Conservation (phyloP, 2,888 invertebrate species). For the Pyrrhia umbra region DNA sequence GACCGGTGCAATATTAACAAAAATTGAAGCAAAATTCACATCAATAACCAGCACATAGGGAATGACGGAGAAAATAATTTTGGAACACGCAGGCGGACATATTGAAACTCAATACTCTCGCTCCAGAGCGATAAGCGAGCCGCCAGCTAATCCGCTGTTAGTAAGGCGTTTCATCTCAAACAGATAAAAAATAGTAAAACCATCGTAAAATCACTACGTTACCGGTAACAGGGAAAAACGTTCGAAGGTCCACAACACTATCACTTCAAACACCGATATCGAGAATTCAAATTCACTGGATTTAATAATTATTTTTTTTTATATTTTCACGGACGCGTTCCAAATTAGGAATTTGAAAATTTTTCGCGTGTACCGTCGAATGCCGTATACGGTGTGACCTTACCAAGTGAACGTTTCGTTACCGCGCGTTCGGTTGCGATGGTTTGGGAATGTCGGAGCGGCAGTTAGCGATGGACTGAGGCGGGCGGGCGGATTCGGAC, state of each 20-base stretch:
- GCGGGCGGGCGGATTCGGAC: conserved; percentile 87
- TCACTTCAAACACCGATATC: conserved; percentile 80
- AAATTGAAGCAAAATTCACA: conserved; percentile 67
- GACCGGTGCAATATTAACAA: conserved; percentile 64
- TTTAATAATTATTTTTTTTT: too few species aligned
- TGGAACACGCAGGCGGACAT: conserved; percentile 85
- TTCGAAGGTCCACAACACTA: conserved; percentile 84
- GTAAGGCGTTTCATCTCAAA: conserved; percentile 64
- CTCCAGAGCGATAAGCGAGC: conserved; percentile 78
- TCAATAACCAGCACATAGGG: conserved; percentile 68
- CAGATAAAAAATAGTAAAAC: conserved; percentile 67
- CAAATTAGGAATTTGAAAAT: conserved; percentile 74
- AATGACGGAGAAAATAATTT: conserved; percentile 80
- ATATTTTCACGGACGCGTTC: conserved; percentile 77
- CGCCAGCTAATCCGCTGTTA: conserved; percentile 70
- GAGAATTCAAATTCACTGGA: conserved; percentile 76
- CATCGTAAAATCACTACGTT: conserved; percentile 68
- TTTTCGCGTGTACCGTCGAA: conserved; percentile 68
- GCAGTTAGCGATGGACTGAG: conserved; percentile 88
- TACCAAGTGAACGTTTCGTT: conserved; percentile 81
- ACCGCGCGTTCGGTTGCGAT: conserved; percentile 83
- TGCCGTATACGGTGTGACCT: conserved; percentile 79
- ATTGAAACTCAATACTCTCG: conserved; percentile 86
- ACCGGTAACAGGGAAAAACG: conserved; percentile 83
- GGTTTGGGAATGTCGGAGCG: conserved; percentile 85